Base-by-base conservation (phyloP, 2,888 invertebrate species). In the Chymomyza amoena region DNA sequence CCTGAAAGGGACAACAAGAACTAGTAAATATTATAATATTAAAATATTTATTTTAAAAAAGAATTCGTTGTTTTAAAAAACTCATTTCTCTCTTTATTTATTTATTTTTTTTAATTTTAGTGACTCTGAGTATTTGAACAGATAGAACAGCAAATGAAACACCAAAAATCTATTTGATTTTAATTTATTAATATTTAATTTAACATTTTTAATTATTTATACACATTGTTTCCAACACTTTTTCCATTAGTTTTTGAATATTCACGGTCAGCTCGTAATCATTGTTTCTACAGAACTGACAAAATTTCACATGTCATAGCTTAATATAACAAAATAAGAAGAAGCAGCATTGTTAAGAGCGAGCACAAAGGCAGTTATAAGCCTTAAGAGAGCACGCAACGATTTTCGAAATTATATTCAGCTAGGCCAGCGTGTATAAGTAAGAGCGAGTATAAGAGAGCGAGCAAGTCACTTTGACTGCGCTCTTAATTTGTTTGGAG, bases 251-350 rank as follows among this genome's bases (percentile, higher is more conserved):
- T 64, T 56, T 32, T 51, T 61, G 18, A 61, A 66, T 70, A 73
- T 77, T 78, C 78, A 78, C 71, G 79, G 79, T 78, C 78, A 79
- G 62, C 76, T 61, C 52, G 59, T 66, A 68, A 70, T 32, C 73
- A 75, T 63, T 39, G 75, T 70, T 69, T 59, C 57, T 66, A 52
- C 50, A 16, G 60, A 72, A 73, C 75, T 75, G 67, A 56, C 64
- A 45, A 15, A 16, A 9, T 50, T 66, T 59, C 28, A 7, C 16
- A 16, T 32, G 18, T n/a, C 9, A n/a, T 39, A 36, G 20, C 20
- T 62, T 51, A 15, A 32, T 36, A 64, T n/a, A 16, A 5, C 15
- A 20, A 51, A 25, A 63, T 0, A 18, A 54, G 18, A 63, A 10
- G 50, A 9, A 50, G 51, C 10, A 51, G 13, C 32, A n/a, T 9